These are phyloP conservation scores for Bombus sylvicola DNA, from an alignment of 1,140 invertebrate species.

Conservation along the genomic window DNA sequence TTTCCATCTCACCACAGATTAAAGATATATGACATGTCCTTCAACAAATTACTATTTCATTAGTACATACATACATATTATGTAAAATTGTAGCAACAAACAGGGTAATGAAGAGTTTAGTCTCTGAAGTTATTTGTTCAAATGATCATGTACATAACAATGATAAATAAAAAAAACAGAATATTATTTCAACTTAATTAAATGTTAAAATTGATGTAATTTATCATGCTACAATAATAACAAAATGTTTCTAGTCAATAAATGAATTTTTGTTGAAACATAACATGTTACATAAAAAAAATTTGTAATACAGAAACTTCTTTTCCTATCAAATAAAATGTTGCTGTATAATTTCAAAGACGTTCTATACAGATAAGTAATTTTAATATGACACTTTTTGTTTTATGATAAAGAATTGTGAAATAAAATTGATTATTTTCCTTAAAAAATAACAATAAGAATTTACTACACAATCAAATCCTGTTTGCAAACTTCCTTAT, in stretches of 20 bases:
- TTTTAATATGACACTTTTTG: not conserved
- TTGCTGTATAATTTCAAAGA: not conserved
- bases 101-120: slow-evolving; percentile 28
- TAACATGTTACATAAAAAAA: not conserved
- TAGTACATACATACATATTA: not conserved
- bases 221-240: not conserved
- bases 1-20: too few species aligned
- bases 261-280: slow-evolving; percentile 9
- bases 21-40: too few species aligned
- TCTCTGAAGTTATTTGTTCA: not conserved
- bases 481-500: not conserved
- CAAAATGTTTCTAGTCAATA: slow-evolving; percentile 40
- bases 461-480: not conserved
- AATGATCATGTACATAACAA: not conserved
- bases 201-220: slow-evolving; percentile 1
- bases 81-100: slow-evolving; percentile 16
- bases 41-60: not conserved
- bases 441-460: not conserved
- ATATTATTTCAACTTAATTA: not conserved
- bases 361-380: not conserved
- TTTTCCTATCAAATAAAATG: not conserved
- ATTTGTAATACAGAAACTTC: not conserved
- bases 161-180: not conserved
- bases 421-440: not conserved
- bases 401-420: not conserved